Evolutionary conservation across 2,797 vertebrate species (phyloP), one percentile per base, ranked within the genome.

Genomic region (Coendou prehensilis): DNA sequence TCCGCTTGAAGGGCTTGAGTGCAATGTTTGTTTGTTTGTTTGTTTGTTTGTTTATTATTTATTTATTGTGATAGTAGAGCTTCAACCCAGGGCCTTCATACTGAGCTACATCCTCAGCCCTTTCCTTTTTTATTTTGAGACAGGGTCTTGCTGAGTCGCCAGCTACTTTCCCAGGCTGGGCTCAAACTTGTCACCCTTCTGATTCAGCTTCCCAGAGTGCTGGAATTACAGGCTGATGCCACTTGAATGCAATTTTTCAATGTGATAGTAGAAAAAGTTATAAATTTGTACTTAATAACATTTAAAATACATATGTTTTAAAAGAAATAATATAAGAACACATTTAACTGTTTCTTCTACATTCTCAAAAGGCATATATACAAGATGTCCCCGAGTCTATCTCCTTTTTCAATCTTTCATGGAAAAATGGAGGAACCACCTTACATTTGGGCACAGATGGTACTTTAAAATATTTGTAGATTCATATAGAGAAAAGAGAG

Each of bases 401-500:
- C 37, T 84, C 50, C 28, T 81, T 81, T 67, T 81, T 85, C 4
- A 30, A 83, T 15, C 18, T 89, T 94, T 82, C 57, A 41, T 33
- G 23, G 20, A 45, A 87, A 93, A 89, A 54, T 75, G 14, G 57
- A 6, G 0, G 9, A n/a, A 76, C 8, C 47, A 61, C 18, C 20
- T 50, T 89, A 59, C n/a, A 26, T 71, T 73, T 79, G n/a, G 22
- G 41, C 17, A 54, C 47, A 56, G 4, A 33, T 15, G 47, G 28
- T 3, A 57, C 13, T 81, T 63, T 37, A 73, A 78, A 86, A 47
- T 52, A 47, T 59, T 67, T 22, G 11, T 87, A 78, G 13, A 79
- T 61, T 89, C 73, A 61, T 45, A 83, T 9, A 93, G 41, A 75
- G n/a, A 75, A 89, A 54, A 96, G 23, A 96, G 8, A 91, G 22